Conservation (phyloP, 2,113 vertebrate species). For the Actinemys pallida region DNA sequence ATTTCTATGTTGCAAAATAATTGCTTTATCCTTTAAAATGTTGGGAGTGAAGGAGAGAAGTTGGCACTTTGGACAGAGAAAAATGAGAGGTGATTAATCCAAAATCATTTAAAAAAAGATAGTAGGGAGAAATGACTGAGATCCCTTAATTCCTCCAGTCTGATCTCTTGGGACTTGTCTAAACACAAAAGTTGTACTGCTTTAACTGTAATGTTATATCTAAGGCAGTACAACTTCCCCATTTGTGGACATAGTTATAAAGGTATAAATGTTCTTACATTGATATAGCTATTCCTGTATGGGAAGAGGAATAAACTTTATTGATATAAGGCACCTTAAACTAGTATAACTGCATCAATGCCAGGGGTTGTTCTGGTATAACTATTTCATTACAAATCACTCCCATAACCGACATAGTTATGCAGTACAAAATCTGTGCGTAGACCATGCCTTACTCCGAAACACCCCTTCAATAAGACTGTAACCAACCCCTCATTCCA, state of each 20-base stretch:
- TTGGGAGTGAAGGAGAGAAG: neutral
- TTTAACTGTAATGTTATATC: too few species aligned
- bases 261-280: neutral
- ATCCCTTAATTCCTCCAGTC: neutral
- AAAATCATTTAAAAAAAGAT: neutral
- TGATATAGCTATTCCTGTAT: neutral
- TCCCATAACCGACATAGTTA: neutral
- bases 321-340: neutral
- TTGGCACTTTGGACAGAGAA: neutral
- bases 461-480: neutral
- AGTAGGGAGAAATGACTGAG: neutral
- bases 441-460: neutral
- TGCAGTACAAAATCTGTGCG: neutral
- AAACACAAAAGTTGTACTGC: neutral
- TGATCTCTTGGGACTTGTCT: neutral
- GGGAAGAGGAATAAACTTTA: neutral
- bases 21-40: neutral
- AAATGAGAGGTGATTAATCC: neutral
- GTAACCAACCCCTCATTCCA: slow-evolving; percentile 7
- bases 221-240: too few species aligned
- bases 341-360: neutral
- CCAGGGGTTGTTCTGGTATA: neutral
- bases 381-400: neutral
- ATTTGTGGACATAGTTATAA: neutral
- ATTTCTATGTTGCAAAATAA: neutral